Evolutionary conservation across 2,888 invertebrate genomes (phyloP).

Genomic region (Orchestes rusci): DNA sequence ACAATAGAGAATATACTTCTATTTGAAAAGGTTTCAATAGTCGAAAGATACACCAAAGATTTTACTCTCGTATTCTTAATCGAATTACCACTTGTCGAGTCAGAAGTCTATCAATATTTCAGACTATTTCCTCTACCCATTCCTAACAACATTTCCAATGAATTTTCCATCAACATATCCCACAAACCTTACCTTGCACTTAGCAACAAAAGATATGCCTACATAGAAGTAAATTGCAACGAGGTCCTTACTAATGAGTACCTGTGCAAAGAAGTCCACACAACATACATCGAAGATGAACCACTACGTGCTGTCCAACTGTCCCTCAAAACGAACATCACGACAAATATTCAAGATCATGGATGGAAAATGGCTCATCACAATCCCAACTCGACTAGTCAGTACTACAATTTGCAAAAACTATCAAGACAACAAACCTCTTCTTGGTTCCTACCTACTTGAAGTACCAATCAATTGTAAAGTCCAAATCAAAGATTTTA

Average conservation of each 20-base stretch:
- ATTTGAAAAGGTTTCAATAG: background rate
- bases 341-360: background rate
- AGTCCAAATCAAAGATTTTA: background rate
- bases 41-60: background rate
- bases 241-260: background rate
- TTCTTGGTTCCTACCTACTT: slow-evolving; percentile 1
- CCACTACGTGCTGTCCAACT: slow-evolving; percentile 1
- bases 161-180: background rate
- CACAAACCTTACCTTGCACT: slow-evolving; percentile 2
- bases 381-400: too few relatives aligned
- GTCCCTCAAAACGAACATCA: background rate
- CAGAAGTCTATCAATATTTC: too few relatives aligned
- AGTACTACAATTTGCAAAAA: too few relatives aligned
- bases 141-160: too few relatives aligned
- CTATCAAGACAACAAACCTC: too few relatives aligned
- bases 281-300: background rate
- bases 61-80: background rate
- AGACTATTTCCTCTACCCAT: background rate
- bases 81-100: background rate
- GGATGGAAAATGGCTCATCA: too few relatives aligned
- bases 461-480: background rate
- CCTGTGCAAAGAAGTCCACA: too few relatives aligned
- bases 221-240: background rate
- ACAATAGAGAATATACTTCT: background rate
- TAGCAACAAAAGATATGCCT: too few relatives aligned